Evolutionary conservation across 2,888 invertebrate species (phyloP), one percentile per base, ranked within the genome.

Genomic region (Eupithecia centaureata): DNA sequence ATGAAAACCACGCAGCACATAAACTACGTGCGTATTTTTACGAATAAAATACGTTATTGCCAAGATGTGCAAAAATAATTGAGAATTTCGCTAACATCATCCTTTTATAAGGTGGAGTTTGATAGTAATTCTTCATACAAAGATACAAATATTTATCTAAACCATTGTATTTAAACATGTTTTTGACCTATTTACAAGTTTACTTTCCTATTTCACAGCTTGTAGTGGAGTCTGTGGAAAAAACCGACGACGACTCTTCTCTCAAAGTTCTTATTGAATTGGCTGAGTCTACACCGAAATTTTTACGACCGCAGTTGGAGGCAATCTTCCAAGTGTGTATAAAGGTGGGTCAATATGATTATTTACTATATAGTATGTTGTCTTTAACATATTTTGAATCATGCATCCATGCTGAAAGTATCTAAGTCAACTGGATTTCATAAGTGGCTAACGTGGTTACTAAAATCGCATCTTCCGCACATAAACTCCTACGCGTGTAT

Each of bases 211-310:
- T 67, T 75, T 59, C 66, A 33, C 83, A 95, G 95, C 95, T 96
- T 59, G 94, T 96, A 52, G 96, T 96, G 27, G 96, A 97, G 84
- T 97, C 97, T 74, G 95, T 98, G 64, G 96, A 96, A 77, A 95
- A 96, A 73, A 95, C 96, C 77, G 97, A 97, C 30, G 98, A 99
- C 84, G 99, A 99, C 84, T 96, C 98, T 32, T 94, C 99, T 35
- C 89, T 99, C 33, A 99, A 99, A 91, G 96, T 98, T 75, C 94
- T 99, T 47, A 98, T 99, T 74, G 99, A 99, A 82, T 90, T 99
- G 81, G 97, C 98, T 0, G 99, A 99, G 89, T 95, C 96, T 67
- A 96, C 97, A 8, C 99, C 99, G 0, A 99, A 99, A 90, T 98
- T 96, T 86, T 93, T 99, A 69, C 95, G 99, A 73, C 95, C 97